Base-by-base conservation (phyloP, 1,140 invertebrate species). In the Temnothorax longispinosus region DNA sequence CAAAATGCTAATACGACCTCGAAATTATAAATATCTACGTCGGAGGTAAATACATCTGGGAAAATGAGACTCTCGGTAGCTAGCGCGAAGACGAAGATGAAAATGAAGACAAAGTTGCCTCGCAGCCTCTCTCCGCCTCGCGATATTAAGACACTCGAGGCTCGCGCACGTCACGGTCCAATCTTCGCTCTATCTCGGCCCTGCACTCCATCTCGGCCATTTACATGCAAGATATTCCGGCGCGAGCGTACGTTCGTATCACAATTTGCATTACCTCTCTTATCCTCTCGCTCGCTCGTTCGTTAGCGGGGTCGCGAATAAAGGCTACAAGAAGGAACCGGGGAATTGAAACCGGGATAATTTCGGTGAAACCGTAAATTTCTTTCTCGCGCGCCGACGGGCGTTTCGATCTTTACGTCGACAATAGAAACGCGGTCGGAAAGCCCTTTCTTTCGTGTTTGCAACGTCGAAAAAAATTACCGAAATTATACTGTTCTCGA, bases 81-180 rank as follows among this genome's bases (percentile, higher is more conserved):
- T 84, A 50, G 69, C 69, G 80, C 80, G 27, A 84, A 74, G 69
- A 84, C 72, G 80, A 84, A 74, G 80, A 84, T 84, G 80, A 84
- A 84, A 84, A 84, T 84, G 80, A 84, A 84, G 80, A 84, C 80
- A 50, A 84, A 84, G 80, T 84, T 84, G 65, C 69, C 41, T 27
- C 69, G 80, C 54, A 52, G 52, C 67, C 18, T 84, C 18, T 84
- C 80, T 56, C 18, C 32, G 27, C 52, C 67, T 44, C 52, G 69
- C 69, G 44, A 84, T 84, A 84, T 84, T 84, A 84, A 84, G 80
- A 84, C 80, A 74, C 80, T 74, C 80, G 80, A 74, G 80, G 18
- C 54, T n/a, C 52, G 69, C 41, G 67, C 80, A 74, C 80, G 80
- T 84, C 80, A 84, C 32, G 80, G 69, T 44, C 80, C 80, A 84